Evolutionary conservation across 2,888 invertebrate species (phyloP).

Genomic region (Tanypteryx hageni): DNA sequence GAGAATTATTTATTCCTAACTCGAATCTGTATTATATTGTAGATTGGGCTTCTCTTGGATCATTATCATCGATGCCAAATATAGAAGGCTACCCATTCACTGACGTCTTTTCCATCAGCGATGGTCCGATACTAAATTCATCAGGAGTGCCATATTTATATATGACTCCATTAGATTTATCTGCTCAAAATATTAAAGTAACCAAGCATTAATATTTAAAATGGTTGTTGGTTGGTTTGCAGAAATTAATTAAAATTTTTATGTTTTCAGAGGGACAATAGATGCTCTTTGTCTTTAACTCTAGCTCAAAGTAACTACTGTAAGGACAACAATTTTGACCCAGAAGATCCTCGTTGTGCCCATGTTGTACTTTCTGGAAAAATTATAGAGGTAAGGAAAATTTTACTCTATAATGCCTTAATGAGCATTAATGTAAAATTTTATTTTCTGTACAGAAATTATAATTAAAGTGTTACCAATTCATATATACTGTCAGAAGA

Average conservation of each 20-base stretch:
- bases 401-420: not conserved
- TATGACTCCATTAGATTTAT: conserved; percentile 84
- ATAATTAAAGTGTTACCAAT: no score
- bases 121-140: conserved; percentile 82
- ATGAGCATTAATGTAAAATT: no score
- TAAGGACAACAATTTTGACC: conserved; percentile 79
- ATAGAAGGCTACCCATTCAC: conserved; percentile 83
- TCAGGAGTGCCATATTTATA: conserved; percentile 86
- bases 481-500: no score
- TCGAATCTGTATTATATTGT: conserved; percentile 57
- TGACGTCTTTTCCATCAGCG: conserved; percentile 83
- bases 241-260: not conserved
- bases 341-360: conserved; percentile 88
- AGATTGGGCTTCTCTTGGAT: conserved; percentile 86
- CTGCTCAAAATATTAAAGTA: conserved; percentile 83
- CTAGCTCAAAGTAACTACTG: conserved; percentile 84
- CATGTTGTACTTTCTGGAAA: conserved; percentile 83
- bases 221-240: not conserved
- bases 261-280: conserved; percentile 74
- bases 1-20: not conserved
- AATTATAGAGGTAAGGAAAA: conserved; percentile 79
- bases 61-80: conserved; percentile 80
- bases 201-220: conserved; percentile 69
- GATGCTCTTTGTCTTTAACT: conserved; percentile 83
- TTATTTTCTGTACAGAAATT: no score